phyloP scores from a whole-genome alignment of 1,140 invertebrate species.

The Leptopilina boulardi region DNA sequence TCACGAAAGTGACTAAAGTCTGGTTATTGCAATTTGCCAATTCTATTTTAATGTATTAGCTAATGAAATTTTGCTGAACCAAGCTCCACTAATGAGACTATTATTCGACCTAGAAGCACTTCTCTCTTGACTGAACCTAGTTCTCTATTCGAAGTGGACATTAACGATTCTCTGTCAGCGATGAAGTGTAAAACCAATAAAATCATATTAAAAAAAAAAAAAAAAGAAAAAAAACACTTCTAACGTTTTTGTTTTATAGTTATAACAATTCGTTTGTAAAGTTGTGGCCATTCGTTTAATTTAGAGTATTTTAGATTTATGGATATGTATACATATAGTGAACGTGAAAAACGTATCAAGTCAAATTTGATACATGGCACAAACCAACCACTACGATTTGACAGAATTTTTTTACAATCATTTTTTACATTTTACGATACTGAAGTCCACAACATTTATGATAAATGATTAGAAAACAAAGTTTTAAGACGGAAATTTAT shows the following conservation, averaged over 20 bases:
- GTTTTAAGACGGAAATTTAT: no score
- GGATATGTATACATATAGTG: not conserved
- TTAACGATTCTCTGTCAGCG: constrained; percentile 15
- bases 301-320: not conserved
- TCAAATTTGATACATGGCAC: not conserved
- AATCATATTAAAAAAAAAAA: no score
- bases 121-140: not conserved
- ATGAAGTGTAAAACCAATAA: constrained; percentile 9
- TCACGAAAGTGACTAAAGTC: not conserved
- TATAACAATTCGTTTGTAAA: not conserved
- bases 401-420: not conserved
- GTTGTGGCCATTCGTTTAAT: not conserved
- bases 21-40: constrained; percentile 20
- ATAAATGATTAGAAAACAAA: no score
- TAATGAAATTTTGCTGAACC: constrained; percentile 24
- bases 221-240: not conserved
- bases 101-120: constrained; percentile 21
- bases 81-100: constrained; percentile 8
- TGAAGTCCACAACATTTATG: no score
- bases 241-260: not conserved
- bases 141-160: not conserved
- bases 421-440: no score
- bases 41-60: constrained; percentile 30
- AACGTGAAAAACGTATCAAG: not conserved
- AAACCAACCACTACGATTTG: not conserved